Evolutionary conservation across 2,113 vertebrate species (phyloP).

Genomic region (Cyanoramphus novaezelandiae): DNA sequence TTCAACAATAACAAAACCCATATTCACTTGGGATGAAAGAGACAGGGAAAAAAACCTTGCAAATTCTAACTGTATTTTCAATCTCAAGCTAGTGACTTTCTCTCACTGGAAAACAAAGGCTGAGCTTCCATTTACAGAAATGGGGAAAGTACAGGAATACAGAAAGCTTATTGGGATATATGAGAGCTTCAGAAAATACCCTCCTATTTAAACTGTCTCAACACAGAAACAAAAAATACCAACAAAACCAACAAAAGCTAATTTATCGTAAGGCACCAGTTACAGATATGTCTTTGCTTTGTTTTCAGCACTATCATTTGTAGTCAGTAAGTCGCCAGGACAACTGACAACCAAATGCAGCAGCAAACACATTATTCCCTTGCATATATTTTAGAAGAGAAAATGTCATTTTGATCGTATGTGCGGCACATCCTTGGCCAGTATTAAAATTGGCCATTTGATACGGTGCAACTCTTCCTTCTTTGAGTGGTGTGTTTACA

Average conservation of each 20-base stretch:
- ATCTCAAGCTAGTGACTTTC: neutral
- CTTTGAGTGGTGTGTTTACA: neutral
- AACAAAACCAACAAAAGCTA: neutral
- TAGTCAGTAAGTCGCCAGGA: slow-evolving; percentile 30
- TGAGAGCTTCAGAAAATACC: neutral
- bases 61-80: slow-evolving; percentile 9
- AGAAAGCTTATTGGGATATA: neutral
- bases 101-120: neutral
- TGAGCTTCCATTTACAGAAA: neutral
- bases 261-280: neutral
- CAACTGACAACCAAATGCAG: slow-evolving; percentile 44
- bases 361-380: neutral
- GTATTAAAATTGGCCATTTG: neutral
- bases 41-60: neutral
- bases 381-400: neutral
- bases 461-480: neutral
- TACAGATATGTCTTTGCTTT: neutral
- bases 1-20: neutral
- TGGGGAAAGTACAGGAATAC: neutral
- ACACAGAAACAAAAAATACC: neutral
- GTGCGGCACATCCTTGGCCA: neutral
- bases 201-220: neutral
- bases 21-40: neutral
- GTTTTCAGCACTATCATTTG: slow-evolving; percentile 11
- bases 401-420: neutral